These are phyloP conservation scores for Yponomeuta sedellus DNA, from an alignment of 2,888 invertebrate genomes.

Conservation along the genomic window DNA sequence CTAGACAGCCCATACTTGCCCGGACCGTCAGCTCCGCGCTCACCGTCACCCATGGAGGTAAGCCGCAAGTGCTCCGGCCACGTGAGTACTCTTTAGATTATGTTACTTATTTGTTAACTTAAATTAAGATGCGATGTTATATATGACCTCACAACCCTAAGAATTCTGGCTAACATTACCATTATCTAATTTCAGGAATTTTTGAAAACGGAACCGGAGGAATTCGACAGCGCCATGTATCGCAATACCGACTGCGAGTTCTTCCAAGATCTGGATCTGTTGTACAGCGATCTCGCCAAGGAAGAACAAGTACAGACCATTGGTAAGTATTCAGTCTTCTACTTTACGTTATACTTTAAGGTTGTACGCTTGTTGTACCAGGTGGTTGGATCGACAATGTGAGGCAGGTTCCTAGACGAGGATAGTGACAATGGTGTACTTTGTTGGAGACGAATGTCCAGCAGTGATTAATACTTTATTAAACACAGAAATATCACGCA, in stretches of 20 bases:
- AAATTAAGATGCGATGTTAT: not conserved
- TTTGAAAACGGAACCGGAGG: constrained; percentile 63
- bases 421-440: too few species aligned
- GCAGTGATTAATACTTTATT: too few species aligned
- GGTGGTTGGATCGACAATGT: too few species aligned
- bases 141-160: constrained; percentile 19
- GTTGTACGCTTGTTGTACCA: too few species aligned
- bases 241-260: constrained; percentile 78
- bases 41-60: constrained; percentile 53
- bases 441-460: too few species aligned
- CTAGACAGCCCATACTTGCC: constrained; percentile 37
- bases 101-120: not conserved
- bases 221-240: constrained; percentile 62
- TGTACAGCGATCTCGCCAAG: constrained; percentile 74
- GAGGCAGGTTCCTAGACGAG: too few species aligned
- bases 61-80: constrained; percentile 36
- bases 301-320: constrained; percentile 66
- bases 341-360: not conserved
- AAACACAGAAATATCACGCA: too few species aligned
- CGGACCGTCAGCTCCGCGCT: constrained; percentile 49
- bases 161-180: constrained; percentile 37
- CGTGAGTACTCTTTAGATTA: constrained; percentile 50
- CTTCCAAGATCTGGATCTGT: constrained; percentile 82
- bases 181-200: constrained; percentile 58
- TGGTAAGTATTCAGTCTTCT: constrained; percentile 42